phyloP scores from a whole-genome alignment of 2,113 vertebrate species.

The Poeciliopsis prolifica region DNA sequence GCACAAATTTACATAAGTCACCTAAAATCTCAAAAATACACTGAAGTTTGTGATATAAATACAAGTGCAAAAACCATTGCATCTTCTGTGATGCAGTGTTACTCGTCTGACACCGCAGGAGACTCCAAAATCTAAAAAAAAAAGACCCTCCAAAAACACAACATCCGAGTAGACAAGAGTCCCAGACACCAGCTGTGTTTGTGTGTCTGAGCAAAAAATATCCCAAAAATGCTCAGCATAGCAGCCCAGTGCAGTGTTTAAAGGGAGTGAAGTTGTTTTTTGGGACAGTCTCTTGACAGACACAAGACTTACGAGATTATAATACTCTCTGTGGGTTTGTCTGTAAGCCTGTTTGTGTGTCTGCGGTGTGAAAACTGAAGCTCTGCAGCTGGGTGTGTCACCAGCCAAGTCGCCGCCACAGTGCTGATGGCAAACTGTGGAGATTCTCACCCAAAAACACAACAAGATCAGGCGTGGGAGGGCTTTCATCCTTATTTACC shows the following conservation, averaged over 20 bases:
- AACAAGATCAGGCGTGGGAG: conserved; percentile 22
- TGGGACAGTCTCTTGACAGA: neutral
- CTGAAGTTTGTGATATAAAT: no score
- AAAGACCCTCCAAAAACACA: conserved; percentile 19
- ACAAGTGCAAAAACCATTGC: neutral
- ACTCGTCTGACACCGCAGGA: conserved; percentile 4
- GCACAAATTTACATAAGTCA: no score
- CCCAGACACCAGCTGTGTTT: conserved; percentile 44
- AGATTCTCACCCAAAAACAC: neutral
- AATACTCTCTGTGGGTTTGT: conserved; percentile 6
- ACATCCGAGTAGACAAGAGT: neutral
- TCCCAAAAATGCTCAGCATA: conserved; percentile 26
- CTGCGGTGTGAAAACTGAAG: conserved; percentile 10
- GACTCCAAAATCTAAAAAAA: neutral
- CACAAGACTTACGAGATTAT: neutral
- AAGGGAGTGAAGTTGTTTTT: neutral
- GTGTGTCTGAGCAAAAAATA: conserved; percentile 33
- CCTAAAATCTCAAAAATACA: no score
- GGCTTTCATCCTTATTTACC: conserved; percentile 30
- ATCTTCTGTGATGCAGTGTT: conserved; percentile 37
- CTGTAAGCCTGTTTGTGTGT: conserved; percentile 20
- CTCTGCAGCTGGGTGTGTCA: conserved; percentile 27
- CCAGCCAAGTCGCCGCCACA: conserved; percentile 9
- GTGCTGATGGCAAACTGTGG: conserved; percentile 24
- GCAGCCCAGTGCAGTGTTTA: neutral